Base-by-base conservation (phyloP, 2,888 invertebrate genomes). In the Aleiodes testaceus region DNA sequence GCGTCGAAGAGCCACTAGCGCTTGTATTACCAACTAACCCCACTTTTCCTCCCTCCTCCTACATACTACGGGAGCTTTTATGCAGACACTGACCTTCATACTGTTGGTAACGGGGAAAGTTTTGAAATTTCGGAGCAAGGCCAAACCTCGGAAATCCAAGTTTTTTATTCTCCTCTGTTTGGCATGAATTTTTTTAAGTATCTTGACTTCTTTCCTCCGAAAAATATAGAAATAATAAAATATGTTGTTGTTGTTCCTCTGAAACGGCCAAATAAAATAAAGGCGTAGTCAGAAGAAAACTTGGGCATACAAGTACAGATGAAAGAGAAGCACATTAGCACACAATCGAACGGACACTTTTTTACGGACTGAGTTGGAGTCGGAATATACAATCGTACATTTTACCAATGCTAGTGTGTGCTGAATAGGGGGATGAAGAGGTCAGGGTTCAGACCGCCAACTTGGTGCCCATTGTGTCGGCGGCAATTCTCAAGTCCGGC, bases 71-170 rank as follows among this genome's bases (percentile, higher is more conserved):
- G 18, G 70, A 72, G 61, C 72, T 85, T 87, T 86, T 85, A 87
- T 86, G 87, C 86, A 87, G 87, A 85, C 86, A 87, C 87, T 87
- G 87, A 87, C 87, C 87, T 87, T 86, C 86, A 84, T 83, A 79
- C 76, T 78, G 72, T 67, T 59, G 77, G 77, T 81, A 82, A 84
- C 84, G 81, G 84, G 79, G 83, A 84, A 85, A 85, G 84, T 87
- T 86, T 36, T 85, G 78, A 83, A 84, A 86, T 87, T 87, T 82
- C 82, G 82, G 82, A 84, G 85, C 87, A 85, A 86, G 87, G 87
- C 84, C 85, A 85, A 81, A 79, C n/a, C 1, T 7, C 14, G 16
- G 49, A 49, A 49, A 49, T 49, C 49, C 5, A n/a, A 6, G 49
- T 14, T 14, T 49, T 49, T 49, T 49, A n/a, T 49, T 2, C 4